Evolutionary conservation across 2,888 invertebrate genomes (phyloP), one percentile per base, ranked within the genome.

Genomic region (Campoplex capitator): DNA sequence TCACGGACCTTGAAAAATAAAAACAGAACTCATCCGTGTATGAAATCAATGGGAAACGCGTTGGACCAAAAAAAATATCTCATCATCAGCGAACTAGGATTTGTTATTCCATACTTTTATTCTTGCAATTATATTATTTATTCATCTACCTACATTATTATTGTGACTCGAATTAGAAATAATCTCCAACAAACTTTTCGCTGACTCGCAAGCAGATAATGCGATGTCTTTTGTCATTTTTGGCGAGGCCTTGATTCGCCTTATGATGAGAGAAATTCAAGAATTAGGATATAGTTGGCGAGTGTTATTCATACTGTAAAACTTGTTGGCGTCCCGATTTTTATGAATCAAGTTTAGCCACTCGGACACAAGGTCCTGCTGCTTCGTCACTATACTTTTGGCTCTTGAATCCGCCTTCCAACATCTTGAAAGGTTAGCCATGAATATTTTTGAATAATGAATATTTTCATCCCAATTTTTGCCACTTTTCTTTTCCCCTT

Each of bases 391-490:
- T n/a, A n/a, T 11, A 35, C 18, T 32, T 42, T 28, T 28, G 7
- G 62, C n/a, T 18, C 42, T 48, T 9, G 38, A 54, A 70, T 58
- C 58, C 11, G 45, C 45, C 11, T 48, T n/a, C 3, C 8, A 70
- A 70, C 56, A 16, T n/a, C 23, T 38, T 65, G 32, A 9, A 35
- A 65, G 9, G 9, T 78, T 23, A 48, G 6, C 35, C 35, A 23
- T 51, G 67, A 81, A 81, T 74, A 74, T 74, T 67, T 81, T 67
- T 74, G 54, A 81, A 81, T 74, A 81, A 62, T 81, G 65, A 74
- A 81, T 81, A 81, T 67, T 67, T 74, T 56, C 9, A 13, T 35
- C 45, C 32, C 74, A 45, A 74, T 81, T 51, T 56, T 68, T 9
- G 56, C 32, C 35, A 54, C 13, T 38, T 28, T 35, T 45, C 18